phyloP scores from a whole-genome alignment of 2,797 vertebrate genomes.

The Galagoides demidoff region DNA sequence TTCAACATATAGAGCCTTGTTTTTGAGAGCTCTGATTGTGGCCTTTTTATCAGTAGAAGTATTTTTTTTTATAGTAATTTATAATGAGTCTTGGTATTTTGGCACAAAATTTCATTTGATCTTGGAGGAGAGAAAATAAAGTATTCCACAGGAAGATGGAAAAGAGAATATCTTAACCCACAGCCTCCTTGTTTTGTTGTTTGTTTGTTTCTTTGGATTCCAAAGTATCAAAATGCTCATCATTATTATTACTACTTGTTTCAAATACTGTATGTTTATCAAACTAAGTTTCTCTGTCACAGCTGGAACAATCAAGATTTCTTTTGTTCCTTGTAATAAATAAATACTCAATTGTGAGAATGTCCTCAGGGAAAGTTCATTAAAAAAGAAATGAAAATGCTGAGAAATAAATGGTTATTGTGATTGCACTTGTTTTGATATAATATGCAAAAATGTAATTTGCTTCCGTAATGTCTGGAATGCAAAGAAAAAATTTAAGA shows the following conservation, averaged over 20 bases:
- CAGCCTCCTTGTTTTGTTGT: not conserved
- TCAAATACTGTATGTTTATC: conserved; percentile 75
- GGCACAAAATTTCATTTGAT: conserved; percentile 41
- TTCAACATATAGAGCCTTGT: not conserved
- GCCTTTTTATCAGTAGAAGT: not conserved
- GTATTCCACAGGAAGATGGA: conserved; percentile 13
- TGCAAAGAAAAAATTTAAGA: conserved; percentile 70
- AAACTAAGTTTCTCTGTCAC: conserved; percentile 79
- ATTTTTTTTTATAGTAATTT: conserved; percentile 12
- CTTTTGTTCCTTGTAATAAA: conserved; percentile 85
- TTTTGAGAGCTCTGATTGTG: not conserved
- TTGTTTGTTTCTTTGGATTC: conserved; percentile 67
- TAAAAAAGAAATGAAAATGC: conserved; percentile 83
- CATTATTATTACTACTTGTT: conserved; percentile 75
- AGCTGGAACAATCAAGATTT: conserved; percentile 83
- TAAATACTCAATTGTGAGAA: conserved; percentile 84
- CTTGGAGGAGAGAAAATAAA: conserved; percentile 52
- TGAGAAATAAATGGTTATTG: conserved; percentile 84
- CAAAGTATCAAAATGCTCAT: conserved; percentile 67
- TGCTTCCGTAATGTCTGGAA: conserved; percentile 71
- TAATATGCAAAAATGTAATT: conserved; percentile 87
- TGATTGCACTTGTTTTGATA: conserved; percentile 85
- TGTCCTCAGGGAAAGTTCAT: conserved; percentile 86
- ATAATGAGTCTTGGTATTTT: conserved; percentile 15
- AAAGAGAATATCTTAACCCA: conserved; percentile 55